Base-by-base conservation (phyloP, 2,888 invertebrate species). In the Drosophila parthenogenetica region DNA sequence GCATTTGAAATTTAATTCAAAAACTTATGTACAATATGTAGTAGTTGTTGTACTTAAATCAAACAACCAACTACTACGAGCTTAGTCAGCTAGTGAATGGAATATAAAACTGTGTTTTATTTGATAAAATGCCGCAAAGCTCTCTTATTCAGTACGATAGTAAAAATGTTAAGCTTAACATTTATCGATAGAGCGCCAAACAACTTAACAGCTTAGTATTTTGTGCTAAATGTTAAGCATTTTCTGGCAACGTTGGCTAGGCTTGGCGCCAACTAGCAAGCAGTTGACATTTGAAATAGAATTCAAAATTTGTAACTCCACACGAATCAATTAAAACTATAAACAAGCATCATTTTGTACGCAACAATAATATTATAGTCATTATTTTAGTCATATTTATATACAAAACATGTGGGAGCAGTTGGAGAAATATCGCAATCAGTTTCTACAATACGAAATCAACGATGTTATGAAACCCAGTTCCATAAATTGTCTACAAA, bases 351-450 rank as follows among this genome's bases (percentile, higher is more conserved):
- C 8, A 17, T 39, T 46, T 54, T 45, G 13, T 37, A 46, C 11
- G 1, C 32, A 35, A 32, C 16, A 25, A 19, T 17, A 29, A 40
- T 11, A 39, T 25, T n/a, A 3, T 17, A 22, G 5, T 42, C 53
- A 40, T 22, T 53, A 42, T 40, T 13, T 32, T 54, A 43, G 17
- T 43, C 14, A 37, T 22, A 61, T 45, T 45, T 54, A 35, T 7
- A 14, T 45, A 17, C 7, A 13, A 77, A 77, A 65, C 53, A 91
- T 91, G 92, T 91, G 91, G 91, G 78, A 85, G 40, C 60, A 90
- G 58, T 55, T 90, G 22, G 90, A 83, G 22, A 73, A 65, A 49
- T 89, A 87, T 64, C 88, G 85, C 50, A 91, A 91, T 77, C 73
- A 87, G 57, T 91, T 84, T 49, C 54, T 91, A 37, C 91, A 91